Evolutionary conservation across 92 coral and sea anemone species (phyloP).

Genomic region (Blastomussa wellsi): DNA sequence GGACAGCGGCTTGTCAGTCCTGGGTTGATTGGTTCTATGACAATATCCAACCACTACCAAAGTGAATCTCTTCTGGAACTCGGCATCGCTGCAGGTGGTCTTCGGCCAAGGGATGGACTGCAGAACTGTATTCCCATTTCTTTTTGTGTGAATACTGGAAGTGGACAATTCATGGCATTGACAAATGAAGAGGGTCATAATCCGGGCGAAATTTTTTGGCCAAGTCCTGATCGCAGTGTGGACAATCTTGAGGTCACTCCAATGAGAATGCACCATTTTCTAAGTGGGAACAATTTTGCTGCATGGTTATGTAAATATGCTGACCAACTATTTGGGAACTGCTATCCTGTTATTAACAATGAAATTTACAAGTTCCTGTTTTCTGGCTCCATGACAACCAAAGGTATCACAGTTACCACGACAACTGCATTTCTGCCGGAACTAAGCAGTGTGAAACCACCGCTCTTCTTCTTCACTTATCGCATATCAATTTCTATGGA

Average conservation of each 20-base stretch:
- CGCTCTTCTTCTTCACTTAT: constrained; percentile 92
- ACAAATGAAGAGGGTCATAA: constrained; percentile 85
- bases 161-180: constrained; percentile 95
- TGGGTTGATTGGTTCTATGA: constrained; percentile 90
- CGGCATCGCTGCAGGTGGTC: constrained; percentile 67
- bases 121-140: constrained; percentile 85
- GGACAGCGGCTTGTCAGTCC: constrained; percentile 93
- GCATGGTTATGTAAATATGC: constrained; percentile 87
- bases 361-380: constrained; percentile 88
- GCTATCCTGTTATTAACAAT: constrained; percentile 73
- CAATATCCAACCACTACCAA: constrained; percentile 87
- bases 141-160: constrained; percentile 85
- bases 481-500: constrained; percentile 97
- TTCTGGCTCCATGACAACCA: constrained; percentile 64
- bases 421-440: constrained; percentile 94
- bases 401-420: constrained; percentile 82
- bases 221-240: constrained; percentile 74
- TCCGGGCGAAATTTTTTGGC: constrained; percentile 92
- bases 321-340: constrained; percentile 65
- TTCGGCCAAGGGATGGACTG: constrained; percentile 77
- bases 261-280: constrained; percentile 81
- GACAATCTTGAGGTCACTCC: constrained; percentile 60
- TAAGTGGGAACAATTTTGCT: constrained; percentile 73
- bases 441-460: constrained; percentile 90
- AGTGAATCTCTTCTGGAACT: constrained; percentile 91